Evolutionary conservation across 2,797 vertebrate species (phyloP), one percentile per base, ranked within the genome.

Genomic region (Erpetoichthys calabaricus): DNA sequence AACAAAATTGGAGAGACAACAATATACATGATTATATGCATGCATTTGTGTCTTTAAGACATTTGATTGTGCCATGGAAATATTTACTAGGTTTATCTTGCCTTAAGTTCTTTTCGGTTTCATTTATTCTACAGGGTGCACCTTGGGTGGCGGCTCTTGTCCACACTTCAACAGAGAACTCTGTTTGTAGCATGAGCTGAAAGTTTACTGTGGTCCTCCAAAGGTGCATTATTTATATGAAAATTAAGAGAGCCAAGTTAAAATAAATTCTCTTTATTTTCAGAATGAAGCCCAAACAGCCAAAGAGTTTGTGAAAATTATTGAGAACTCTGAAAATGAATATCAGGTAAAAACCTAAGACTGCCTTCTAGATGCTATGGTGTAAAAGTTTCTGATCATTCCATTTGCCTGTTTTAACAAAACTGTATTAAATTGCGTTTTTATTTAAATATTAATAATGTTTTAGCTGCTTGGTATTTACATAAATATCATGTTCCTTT

Each of bases 261-360:
- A 25, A 1, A 25, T 25, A 25, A 25, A 25, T 44, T 5, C 3
- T 49, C 6, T 80, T 68, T 68, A 60, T 59, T 59, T 49, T 10
- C 73, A 98, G 94, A 92, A 77, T 61, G 92, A 95, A 78, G 78
- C 69, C 66, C 89, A 94, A 70, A 91, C 92, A 73, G 92, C 94
- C 64, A 95, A 91, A 78, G 87, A 91, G 51, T 88, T 98, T 73
- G 88, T 97, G 74, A 94, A 90, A 79, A 86, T 95, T 52, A 94
- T 98, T 75, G 89, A 90, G 71, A 80, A 87, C 52, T 89, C 90
- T 72, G 92, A 98, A 75, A 88, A 88, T 1, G 86, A 91, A 25
- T 98, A 98, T 71, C 94, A 97, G 91, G 94, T 97, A 83, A 57
- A 61, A 56, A 50, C 6, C 25, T 47, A 51, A 3, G 3, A 1